phyloP scores from a whole-genome alignment of 2,113 vertebrate genomes.

The Solea solea region DNA sequence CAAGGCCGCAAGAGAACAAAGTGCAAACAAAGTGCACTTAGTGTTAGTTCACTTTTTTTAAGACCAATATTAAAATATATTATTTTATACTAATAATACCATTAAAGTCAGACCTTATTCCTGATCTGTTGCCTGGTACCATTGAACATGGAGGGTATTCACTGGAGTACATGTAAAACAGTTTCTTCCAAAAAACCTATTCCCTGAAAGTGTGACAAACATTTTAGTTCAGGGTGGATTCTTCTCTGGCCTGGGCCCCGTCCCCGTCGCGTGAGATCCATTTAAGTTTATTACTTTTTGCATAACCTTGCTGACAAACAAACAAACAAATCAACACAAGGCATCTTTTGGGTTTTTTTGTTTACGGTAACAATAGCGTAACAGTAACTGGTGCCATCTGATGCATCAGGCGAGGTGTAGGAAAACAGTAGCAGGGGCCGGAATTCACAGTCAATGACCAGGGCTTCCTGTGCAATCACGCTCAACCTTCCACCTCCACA shows the following conservation, averaged over 20 bases:
- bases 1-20: slow-evolving; percentile 24
- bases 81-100: no score
- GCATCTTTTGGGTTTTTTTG: neutral
- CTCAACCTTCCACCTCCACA: slow-evolving; percentile 65
- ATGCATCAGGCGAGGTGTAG: slow-evolving; percentile 49
- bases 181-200: no score
- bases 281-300: neutral
- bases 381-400: slow-evolving; percentile 35
- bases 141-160: no score
- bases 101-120: no score
- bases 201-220: no score
- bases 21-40: slow-evolving; percentile 13
- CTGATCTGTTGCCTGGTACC: no score
- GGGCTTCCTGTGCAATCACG: slow-evolving; percentile 76
- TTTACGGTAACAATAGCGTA: neutral
- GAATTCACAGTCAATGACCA: slow-evolving; percentile 80
- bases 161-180: no score
- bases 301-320: neutral
- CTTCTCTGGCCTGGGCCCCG: no score
- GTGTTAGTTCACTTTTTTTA: neutral
- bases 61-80: neutral
- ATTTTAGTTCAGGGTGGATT: no score
- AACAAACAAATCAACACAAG: neutral
- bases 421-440: slow-evolving; percentile 81
- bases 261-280: no score